Evolutionary conservation across 2,888 invertebrate species (phyloP), one percentile per base, ranked within the genome.

Genomic region (Autographa pulchrina): DNA sequence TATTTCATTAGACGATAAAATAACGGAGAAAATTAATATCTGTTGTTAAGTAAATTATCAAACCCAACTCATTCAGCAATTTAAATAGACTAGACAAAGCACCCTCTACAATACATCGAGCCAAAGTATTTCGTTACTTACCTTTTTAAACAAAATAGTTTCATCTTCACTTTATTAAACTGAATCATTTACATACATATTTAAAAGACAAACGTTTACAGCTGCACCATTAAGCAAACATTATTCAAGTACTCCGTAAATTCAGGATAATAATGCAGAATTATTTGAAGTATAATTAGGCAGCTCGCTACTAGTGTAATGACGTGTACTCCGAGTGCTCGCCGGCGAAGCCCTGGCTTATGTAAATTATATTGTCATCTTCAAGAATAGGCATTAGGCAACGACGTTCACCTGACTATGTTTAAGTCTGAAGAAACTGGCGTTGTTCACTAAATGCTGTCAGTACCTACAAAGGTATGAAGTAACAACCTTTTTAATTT

Each of bases 291-390:
- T 72, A 74, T 75, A 81, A 85, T 83, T 82, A 75, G 70, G 20
- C 48, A 48, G 52, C 63, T 75, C 41, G 59, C 62, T 63, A 62
- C 59, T 79, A 75, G 67, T 65, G 69, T 72, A 73, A 73, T 76
- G 82, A 75, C 74, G 77, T 72, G 75, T 82, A 69, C 71, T 70
- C 63, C 75, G 83, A 86, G 83, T 86, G 85, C 83, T 79, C 77
- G 81, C 81, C 85, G 81, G 72, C 69, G 70, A 81, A 86, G 80
- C 85, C 87, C 83, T 80, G 88, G 91, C 90, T 92, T 92, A 92
- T 91, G 90, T 89, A 91, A 90, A 92, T 92, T 91, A 89, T 90
- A 90, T 89, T 90, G 91, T 91, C 92, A 91, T 90, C 90, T 93
- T 89, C 88, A 89, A 89, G 91, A 89, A 90, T 88, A 88, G 87